phyloP scores from a whole-genome alignment of 2,797 vertebrate species.

The Hippoglossus hippoglossus region DNA sequence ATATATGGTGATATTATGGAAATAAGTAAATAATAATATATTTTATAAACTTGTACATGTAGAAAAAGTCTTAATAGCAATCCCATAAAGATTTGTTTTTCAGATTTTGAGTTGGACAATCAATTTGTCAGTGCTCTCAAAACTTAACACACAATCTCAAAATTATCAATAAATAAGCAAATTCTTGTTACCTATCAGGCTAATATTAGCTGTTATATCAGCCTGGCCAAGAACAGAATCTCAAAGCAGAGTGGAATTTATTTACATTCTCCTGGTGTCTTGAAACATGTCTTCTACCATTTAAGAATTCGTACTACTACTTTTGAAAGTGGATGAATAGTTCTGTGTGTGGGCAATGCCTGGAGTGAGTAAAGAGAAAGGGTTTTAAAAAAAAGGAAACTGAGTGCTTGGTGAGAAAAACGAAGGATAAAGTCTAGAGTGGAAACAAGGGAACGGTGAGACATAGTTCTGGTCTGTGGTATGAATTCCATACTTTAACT shows the following conservation, averaged over 20 bases:
- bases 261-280: too few species aligned
- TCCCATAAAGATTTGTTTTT: too few species aligned
- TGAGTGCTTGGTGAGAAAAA: conserved; percentile 36
- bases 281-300: not conserved
- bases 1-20: too few species aligned
- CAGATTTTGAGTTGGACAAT: too few species aligned
- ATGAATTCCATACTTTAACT: conserved; percentile 58
- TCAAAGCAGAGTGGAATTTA: too few species aligned
- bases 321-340: not conserved
- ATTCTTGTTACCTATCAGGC: not conserved
- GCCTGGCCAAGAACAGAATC: too few species aligned
- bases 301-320: not conserved
- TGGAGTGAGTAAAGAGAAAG: conserved; percentile 15
- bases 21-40: too few species aligned
- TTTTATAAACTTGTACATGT: too few species aligned
- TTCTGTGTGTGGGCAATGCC: conserved; percentile 2
- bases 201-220: too few species aligned
- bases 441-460: conserved; percentile 56
- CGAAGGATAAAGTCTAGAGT: conserved; percentile 27
- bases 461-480: conserved; percentile 73
- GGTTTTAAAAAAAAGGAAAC: not conserved
- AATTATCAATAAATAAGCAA: not conserved
- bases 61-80: too few species aligned
- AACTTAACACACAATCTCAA: too few species aligned
- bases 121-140: too few species aligned